Evolutionary conservation across 2,797 vertebrate genomes (phyloP).

Genomic region (Emys orbicularis): DNA sequence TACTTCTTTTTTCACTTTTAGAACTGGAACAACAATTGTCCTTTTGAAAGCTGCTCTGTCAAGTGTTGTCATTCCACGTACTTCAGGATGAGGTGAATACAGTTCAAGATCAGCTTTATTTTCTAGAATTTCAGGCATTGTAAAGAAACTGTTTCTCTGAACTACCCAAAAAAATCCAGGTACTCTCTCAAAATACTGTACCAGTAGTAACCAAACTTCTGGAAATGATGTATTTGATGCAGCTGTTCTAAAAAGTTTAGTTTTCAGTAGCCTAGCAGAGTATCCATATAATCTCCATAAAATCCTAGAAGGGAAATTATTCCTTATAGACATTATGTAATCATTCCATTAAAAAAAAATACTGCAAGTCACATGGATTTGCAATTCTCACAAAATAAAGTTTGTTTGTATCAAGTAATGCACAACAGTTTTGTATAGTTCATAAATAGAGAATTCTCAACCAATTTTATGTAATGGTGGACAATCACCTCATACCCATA

Average conservation of each 20-base stretch:
- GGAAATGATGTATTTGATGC: constrained; percentile 64
- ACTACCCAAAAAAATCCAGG: constrained; percentile 36
- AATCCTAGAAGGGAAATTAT: constrained; percentile 76
- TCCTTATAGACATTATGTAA: constrained; percentile 76
- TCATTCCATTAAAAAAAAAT: constrained; percentile 49
- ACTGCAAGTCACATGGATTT: constrained; percentile 64
- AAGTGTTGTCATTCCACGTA: constrained; percentile 92
- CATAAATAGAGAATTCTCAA: not conserved
- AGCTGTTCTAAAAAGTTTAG: constrained; percentile 60
- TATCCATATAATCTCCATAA: constrained; percentile 69
- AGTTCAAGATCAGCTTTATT: constrained; percentile 74
- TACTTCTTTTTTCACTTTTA: constrained; percentile 87
- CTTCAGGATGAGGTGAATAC: constrained; percentile 83
- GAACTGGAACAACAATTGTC: constrained; percentile 88
- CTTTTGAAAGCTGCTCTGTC: constrained; percentile 91
- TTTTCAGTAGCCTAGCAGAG: constrained; percentile 75
- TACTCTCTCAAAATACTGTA: constrained; percentile 50
- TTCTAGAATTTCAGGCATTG: constrained; percentile 70
- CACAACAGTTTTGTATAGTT: not conserved
- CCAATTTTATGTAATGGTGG: not conserved
- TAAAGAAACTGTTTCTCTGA: constrained; percentile 61
- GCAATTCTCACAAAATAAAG: constrained; percentile 58
- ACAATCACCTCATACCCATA: constrained; percentile 30
- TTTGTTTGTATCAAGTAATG: constrained; percentile 59
- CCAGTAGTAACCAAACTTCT: constrained; percentile 43